Evolutionary conservation across 2,113 vertebrate genomes (phyloP).

Genomic region (Scartelaos histophorus): DNA sequence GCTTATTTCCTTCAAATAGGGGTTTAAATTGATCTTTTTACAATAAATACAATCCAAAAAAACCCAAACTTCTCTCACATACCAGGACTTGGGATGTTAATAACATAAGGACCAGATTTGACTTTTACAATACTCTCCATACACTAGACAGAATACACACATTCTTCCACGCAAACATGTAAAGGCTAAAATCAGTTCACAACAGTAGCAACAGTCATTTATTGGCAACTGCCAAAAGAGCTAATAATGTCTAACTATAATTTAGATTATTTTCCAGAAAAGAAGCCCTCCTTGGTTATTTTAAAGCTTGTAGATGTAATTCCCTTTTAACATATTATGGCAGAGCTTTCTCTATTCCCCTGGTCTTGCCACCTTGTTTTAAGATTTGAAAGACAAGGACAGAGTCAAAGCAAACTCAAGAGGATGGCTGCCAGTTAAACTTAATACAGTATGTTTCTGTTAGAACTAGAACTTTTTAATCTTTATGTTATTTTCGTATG

Average conservation of each 20-base stretch:
- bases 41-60: slow-evolving; percentile 58
- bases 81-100: not conserved
- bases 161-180: not conserved
- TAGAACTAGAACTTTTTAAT: not conserved
- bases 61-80: slow-evolving; percentile 5
- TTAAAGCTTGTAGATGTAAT: slow-evolving; percentile 40
- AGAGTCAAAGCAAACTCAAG: slow-evolving; percentile 13
- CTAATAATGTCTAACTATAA: slow-evolving; percentile 16
- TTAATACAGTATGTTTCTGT: not conserved
- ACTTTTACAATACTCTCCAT: not conserved
- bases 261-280: slow-evolving; percentile 18
- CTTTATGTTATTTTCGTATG: not conserved
- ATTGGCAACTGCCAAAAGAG: slow-evolving; percentile 8
- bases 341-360: slow-evolving; percentile 31
- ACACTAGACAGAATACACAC: slow-evolving; percentile 2
- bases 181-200: slow-evolving; percentile 5
- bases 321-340: slow-evolving; percentile 51
- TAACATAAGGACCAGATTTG: not conserved
- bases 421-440: not conserved
- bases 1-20: slow-evolving; percentile 65
- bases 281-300: slow-evolving; percentile 22
- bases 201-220: slow-evolving; percentile 8
- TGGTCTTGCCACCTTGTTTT: slow-evolving; percentile 31
- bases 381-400: slow-evolving; percentile 37
- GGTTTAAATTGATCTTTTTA: slow-evolving; percentile 53